Evolutionary conservation across 2,797 vertebrate genomes (phyloP).

Genomic region (Sciurus vulgaris): DNA sequence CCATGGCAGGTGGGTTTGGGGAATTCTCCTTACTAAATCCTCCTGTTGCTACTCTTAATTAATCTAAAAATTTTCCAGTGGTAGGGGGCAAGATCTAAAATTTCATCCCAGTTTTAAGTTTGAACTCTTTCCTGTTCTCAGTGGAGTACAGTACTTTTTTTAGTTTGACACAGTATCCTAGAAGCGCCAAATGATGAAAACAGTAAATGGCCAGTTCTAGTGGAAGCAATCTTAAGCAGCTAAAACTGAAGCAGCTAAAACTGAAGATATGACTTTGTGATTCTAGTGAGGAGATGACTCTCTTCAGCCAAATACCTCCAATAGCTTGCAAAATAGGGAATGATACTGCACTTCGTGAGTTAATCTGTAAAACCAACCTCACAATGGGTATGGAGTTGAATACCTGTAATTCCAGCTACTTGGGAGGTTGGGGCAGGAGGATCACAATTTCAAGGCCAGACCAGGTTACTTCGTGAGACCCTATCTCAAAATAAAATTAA

Average conservation of each 20-base stretch:
- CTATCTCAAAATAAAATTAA: no score
- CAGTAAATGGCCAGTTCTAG: not conserved
- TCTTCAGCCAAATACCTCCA: not conserved
- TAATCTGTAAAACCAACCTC: not conserved
- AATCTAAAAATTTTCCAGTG: not conserved
- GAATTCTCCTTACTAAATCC: not conserved
- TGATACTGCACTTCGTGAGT: not conserved
- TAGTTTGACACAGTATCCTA: not conserved
- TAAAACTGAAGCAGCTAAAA: not conserved
- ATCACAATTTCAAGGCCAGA: not conserved
- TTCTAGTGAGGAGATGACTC: not conserved
- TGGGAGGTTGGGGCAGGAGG: not conserved
- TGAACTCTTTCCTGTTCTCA: not conserved
- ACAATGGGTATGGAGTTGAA: not conserved
- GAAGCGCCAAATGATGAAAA: slow-evolving; percentile 11
- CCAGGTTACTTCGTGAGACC: no score
- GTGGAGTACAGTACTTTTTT: not conserved
- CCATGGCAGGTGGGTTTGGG: not conserved
- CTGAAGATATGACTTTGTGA: not conserved
- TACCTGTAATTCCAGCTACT: not conserved
- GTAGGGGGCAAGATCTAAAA: not conserved
- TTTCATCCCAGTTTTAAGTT: not conserved
- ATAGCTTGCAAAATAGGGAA: not conserved
- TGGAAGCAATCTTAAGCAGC: not conserved
- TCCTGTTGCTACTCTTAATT: not conserved